phyloP scores from a whole-genome alignment of 2,888 invertebrate species.

The Altica lythri region DNA sequence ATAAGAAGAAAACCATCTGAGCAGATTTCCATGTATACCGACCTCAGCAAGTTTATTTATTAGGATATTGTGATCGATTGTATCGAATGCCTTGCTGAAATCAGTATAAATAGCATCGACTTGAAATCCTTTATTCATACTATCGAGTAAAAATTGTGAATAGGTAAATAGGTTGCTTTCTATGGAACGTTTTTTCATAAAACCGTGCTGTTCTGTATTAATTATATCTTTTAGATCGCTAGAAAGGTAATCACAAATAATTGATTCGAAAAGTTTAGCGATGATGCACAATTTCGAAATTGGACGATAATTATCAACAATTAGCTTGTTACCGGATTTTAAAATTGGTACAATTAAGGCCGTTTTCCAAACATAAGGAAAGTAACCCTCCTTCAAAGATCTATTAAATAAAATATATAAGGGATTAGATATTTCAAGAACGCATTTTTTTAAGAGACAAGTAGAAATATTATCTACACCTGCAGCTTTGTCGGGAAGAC shows the following conservation, averaged over 20 bases:
- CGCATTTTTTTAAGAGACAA: too few relatives aligned
- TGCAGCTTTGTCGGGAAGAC: not conserved
- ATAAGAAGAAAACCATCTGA: constrained; percentile 4
- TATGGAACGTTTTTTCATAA: constrained; percentile 7
- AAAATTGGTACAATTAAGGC: constrained; percentile 5
- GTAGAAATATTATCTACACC: too few relatives aligned
- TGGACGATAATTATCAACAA: constrained; percentile 6
- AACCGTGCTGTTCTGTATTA: constrained; percentile 14
- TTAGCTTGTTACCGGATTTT: constrained; percentile 4
- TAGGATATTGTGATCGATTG: constrained; percentile 7
- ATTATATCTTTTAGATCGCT: constrained; percentile 7
- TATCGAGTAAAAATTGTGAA: not conserved
- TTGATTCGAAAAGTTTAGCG: constrained; percentile 12
- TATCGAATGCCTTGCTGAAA: constrained; percentile 17
- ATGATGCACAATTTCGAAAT: constrained; percentile 11
- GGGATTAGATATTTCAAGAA: not conserved
- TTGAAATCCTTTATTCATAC: not conserved
- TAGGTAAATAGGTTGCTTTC: constrained; percentile 1
- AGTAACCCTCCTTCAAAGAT: constrained; percentile 4
- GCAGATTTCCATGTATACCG: constrained; percentile 1
- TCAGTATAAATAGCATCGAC: constrained; percentile 2
- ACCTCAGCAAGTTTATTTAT: constrained; percentile 4
- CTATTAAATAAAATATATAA: constrained; percentile 2
- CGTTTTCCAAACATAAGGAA: constrained; percentile 1
- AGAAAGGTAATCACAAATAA: constrained; percentile 2